Base-by-base conservation (phyloP, 1,140 invertebrate genomes). In the Pseudomyrmex pallidus region DNA sequence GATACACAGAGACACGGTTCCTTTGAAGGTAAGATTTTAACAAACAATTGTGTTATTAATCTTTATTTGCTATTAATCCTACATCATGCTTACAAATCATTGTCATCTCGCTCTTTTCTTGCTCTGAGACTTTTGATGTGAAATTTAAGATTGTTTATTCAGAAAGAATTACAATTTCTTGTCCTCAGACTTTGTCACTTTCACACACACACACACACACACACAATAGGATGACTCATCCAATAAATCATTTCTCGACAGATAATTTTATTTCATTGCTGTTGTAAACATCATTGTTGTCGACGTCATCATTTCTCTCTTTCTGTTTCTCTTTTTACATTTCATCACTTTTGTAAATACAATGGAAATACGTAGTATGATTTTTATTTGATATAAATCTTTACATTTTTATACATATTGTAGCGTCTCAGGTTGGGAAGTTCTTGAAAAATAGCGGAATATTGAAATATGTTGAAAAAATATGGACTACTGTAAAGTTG, bases 361-460 rank as follows among this genome's bases (percentile, higher is more conserved):
- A 77, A 13, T 77, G 50, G 9, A 15, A 35, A 77, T 59, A 17
- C 35, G 52, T 78, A 20, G 10, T 12, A 13, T 25, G 3, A 22
- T 13, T 57, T 57, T 70, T 52, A 25, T 56, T 35, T 59, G 12
- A 25, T 61, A 5, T 17, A 2, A 56, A 70, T 7, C 68, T 78
- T 70, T 15, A 10, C 4, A 17, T 59, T 76, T 78, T 52, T 10
- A 12, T 74, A 59, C 70, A 10, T 70, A 35, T 80, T 80, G 12
- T 92, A 96, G 92, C 95, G 92, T 94, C 93, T 90, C 91, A 85
- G 88, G 95, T 95, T 52, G 96, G 95, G 25, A 95, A 95, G 86
- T 92, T 96, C 17, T 91, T 97, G 63, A 95, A 95, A 83, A 95
- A 96, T 78, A 95, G 95, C 17, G 96, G 96, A 54, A 92, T 96